Conservation (phyloP, 1,140 invertebrate genomes). For the Bombus waltoni region DNA sequence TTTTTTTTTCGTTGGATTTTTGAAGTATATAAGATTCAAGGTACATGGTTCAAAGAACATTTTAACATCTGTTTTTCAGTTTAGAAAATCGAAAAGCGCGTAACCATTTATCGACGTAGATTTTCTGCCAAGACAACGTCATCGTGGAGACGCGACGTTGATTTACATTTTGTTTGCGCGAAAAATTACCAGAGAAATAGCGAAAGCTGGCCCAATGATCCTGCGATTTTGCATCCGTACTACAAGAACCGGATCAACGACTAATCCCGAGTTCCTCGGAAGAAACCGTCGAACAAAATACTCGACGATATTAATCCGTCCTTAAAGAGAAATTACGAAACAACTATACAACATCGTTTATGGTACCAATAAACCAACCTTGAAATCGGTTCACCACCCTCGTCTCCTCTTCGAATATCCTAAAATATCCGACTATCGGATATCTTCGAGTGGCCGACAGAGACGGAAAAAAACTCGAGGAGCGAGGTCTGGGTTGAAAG, state of each 20-base stretch:
- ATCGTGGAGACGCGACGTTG: neutral
- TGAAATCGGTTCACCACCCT: neutral
- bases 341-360: no score
- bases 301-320: neutral
- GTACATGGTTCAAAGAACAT: no score
- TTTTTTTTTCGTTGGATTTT: neutral
- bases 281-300: neutral
- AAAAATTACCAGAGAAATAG: constrained; percentile 16
- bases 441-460: neutral
- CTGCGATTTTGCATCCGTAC: neutral
- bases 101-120: neutral
- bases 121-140: neutral
- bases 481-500: neutral
- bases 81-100: neutral
- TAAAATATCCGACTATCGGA: neutral
- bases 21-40: neutral
- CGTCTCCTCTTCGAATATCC: no score
- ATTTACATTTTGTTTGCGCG: constrained; percentile 16
- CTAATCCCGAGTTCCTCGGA: neutral
- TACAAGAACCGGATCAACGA: neutral
- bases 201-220: constrained; percentile 13
- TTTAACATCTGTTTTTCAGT: neutral
- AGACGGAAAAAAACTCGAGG: neutral
- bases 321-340: no score
- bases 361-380: neutral